Conservation (phyloP, 2,888 invertebrate species). For the Noctua janthe region DNA sequence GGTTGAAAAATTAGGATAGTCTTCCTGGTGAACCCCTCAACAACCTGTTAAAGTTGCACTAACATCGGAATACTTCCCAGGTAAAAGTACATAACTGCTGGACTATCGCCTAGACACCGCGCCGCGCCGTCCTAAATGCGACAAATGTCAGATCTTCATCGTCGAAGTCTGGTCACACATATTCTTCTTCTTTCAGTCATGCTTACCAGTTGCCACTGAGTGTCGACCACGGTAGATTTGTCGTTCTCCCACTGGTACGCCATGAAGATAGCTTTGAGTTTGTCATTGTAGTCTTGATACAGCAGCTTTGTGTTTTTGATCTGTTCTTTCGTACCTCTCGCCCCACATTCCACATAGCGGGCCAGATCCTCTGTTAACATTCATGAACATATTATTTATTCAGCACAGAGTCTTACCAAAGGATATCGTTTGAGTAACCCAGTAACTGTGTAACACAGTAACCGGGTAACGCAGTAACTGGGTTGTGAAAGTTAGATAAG, state of each 20-base stretch:
- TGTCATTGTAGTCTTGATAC: slow-evolving; percentile 68
- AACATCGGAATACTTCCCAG: no score
- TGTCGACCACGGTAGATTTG: slow-evolving; percentile 72
- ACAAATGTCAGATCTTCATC: neutral
- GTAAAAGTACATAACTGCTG: no score
- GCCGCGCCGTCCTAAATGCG: neutral
- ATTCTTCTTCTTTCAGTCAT: neutral
- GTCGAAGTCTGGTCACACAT: neutral
- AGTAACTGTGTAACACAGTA: no score
- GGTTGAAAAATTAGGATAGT: no score
- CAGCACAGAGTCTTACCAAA: neutral
- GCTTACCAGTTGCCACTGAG: slow-evolving; percentile 75
- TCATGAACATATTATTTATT: neutral
- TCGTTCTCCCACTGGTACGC: slow-evolving; percentile 80
- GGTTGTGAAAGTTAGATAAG: neutral
- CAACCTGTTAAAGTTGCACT: no score
- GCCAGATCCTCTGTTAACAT: slow-evolving; percentile 71
- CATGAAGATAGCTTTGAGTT: slow-evolving; percentile 68
- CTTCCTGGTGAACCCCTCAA: no score
- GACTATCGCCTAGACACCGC: neutral
- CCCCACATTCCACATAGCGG: slow-evolving; percentile 80
- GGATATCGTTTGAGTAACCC: neutral
- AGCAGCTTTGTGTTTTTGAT: slow-evolving; percentile 69
- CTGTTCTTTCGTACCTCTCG: slow-evolving; percentile 72
- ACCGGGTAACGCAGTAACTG: neutral